Percentiles rank a stretch among this genome's conserved stretches.
These are phyloP conservation scores for Cephonodes hylas DNA, from an alignment of 2,888 invertebrate genomes.

Conservation along the genomic window DNA sequence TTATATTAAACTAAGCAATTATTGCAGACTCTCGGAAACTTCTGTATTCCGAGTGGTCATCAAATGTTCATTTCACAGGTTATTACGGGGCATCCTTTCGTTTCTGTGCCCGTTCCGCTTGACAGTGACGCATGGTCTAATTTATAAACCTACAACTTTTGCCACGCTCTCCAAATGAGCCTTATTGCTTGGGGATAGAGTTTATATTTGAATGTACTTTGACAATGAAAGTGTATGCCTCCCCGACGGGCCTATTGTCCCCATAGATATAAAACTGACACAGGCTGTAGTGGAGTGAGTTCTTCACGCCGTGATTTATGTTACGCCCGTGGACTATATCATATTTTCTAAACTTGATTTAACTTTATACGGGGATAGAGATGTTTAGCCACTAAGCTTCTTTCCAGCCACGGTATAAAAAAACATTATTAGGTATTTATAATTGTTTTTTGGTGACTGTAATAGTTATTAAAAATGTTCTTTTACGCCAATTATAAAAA, in stretches of 20 bases:
- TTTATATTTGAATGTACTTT: conserved; percentile 33
- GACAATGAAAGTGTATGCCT: conserved; percentile 30
- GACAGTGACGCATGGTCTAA: conserved; percentile 75
- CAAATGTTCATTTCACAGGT: conserved; percentile 70
- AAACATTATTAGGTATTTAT: background rate
- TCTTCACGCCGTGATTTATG: conserved; percentile 54
- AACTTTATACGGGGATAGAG: background rate
- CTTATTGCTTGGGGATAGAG: conserved; percentile 39
- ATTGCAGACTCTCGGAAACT: conserved; percentile 34
- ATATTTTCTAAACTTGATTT: conserved; percentile 1
- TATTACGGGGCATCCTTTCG: conserved; percentile 63
- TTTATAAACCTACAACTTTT: conserved; percentile 56
- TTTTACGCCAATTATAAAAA: too few relatives aligned
- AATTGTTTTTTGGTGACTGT: background rate
- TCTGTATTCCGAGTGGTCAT: conserved; percentile 56
- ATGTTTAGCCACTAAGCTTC: too few relatives aligned
- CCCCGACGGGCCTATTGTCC: conserved; percentile 61
- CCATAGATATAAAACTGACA: conserved; percentile 61
- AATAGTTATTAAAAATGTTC: too few relatives aligned
- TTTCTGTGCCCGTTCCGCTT: conserved; percentile 34
- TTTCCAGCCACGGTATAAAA: too few relatives aligned
- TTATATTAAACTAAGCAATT: conserved; percentile 39
- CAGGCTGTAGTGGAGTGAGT: conserved; percentile 48
- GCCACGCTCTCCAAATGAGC: conserved; percentile 30
- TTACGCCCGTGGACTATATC: conserved; percentile 19